A percentile compares a stretch with the other conserved stretches of the same genome.
Conservation (phyloP, 2,888 invertebrate genomes). For the Eutolmus rufibarbis region DNA sequence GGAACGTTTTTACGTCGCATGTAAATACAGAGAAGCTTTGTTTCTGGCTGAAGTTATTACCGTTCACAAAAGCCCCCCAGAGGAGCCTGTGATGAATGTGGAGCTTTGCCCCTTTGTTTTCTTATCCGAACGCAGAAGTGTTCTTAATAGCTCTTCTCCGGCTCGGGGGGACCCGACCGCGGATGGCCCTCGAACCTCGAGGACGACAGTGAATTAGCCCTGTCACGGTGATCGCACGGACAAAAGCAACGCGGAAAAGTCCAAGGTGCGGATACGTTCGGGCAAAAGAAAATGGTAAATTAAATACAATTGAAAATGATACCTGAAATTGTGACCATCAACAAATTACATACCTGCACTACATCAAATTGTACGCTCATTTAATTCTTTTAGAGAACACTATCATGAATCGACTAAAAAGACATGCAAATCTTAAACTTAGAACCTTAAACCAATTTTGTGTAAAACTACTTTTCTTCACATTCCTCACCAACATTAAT, state of each 20-base stretch:
- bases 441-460: no score
- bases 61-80: conserved; percentile 40
- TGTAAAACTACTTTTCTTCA: no score
- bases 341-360: not conserved
- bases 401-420: not conserved
- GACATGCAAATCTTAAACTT: no score
- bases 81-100: conserved; percentile 39
- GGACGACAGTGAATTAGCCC: not conserved
- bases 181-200: not conserved
- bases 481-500: no score
- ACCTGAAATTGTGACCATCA: not conserved
- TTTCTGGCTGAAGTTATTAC: conserved; percentile 44
- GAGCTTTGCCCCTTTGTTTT: conserved; percentile 38
- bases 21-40: conserved; percentile 43
- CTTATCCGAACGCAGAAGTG: conserved; percentile 40
- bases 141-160: conserved; percentile 13
- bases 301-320: not conserved
- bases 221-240: not conserved
- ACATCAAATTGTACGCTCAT: not conserved
- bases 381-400: not conserved
- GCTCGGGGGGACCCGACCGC: not conserved
- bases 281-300: not conserved
- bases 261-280: not conserved
- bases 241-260: not conserved
- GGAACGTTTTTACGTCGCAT: conserved; percentile 41